These are phyloP conservation scores for Venusia cambrica DNA, from an alignment of 2,888 invertebrate genomes.

Conservation along the genomic window DNA sequence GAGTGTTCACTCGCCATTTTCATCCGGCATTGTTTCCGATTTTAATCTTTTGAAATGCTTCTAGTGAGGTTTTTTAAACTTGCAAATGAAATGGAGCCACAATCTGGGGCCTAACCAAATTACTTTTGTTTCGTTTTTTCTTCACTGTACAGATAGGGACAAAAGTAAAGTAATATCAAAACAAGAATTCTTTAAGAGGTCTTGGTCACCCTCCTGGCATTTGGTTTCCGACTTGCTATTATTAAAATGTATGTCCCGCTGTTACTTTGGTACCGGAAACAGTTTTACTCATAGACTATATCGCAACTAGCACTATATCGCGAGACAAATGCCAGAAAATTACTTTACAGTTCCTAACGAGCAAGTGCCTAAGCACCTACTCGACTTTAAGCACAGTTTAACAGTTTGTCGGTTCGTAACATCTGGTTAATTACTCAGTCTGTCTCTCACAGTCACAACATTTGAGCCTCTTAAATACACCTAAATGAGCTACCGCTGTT, in stretches of 20 bases:
- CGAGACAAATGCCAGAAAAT: conserved; percentile 11
- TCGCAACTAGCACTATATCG: too few relatives aligned
- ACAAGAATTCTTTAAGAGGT: too few relatives aligned
- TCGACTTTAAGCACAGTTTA: conserved; percentile 17
- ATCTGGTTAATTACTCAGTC: conserved; percentile 16
- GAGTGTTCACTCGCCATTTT: conserved; percentile 16
- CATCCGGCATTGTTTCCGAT: conserved; percentile 18
- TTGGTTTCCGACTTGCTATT: conserved; percentile 4
- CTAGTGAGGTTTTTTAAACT: conserved; percentile 13
- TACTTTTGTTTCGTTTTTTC: too few relatives aligned
- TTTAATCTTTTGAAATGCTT: conserved; percentile 13
- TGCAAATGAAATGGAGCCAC: conserved; percentile 11
- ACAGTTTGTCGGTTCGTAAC: conserved; percentile 19
- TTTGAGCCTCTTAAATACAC: conserved; percentile 11
- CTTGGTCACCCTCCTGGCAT: conserved; percentile 7
- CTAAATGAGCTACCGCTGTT: conserved; percentile 26
- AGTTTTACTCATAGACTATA: too few relatives aligned
- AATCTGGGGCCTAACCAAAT: too few relatives aligned
- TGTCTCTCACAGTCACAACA: conserved; percentile 17
- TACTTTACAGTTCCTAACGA: conserved; percentile 6
- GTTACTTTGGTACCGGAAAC: too few relatives aligned
- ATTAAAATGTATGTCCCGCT: neutral
- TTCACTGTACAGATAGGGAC: too few relatives aligned
- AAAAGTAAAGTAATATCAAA: too few relatives aligned
- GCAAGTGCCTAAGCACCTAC: conserved; percentile 10